These are phyloP conservation scores for Spatulosminthurus flaviceps DNA, from an alignment of 2,888 invertebrate species.

Conservation along the genomic window DNA sequence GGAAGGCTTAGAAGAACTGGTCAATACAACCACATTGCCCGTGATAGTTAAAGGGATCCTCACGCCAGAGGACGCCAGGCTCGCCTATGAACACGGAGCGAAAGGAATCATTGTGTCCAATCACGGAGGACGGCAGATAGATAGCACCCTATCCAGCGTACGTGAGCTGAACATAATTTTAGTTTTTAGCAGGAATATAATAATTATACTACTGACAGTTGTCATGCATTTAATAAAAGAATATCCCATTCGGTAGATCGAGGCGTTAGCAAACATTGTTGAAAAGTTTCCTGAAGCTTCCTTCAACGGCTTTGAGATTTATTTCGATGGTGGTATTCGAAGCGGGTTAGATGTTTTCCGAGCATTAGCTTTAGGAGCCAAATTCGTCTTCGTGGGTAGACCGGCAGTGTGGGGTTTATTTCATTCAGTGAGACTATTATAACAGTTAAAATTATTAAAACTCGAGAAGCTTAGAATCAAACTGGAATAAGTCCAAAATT, in stretches of 20 bases:
- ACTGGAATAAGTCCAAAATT: too few species aligned
- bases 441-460: neutral
- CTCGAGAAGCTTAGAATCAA: too few species aligned
- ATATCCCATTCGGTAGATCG: too few species aligned
- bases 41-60: slow-evolving; percentile 87
- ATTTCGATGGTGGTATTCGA: slow-evolving; percentile 85
- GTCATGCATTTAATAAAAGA: too few species aligned
- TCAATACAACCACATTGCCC: slow-evolving; percentile 77
- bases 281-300: slow-evolving; percentile 68
- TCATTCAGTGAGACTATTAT: slow-evolving; percentile 32
- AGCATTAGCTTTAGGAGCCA: slow-evolving; percentile 89
- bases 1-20: neutral
- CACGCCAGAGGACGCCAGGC: slow-evolving; percentile 83
- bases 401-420: slow-evolving; percentile 32
- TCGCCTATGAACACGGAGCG: slow-evolving; percentile 78
- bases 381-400: slow-evolving; percentile 72
- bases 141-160: slow-evolving; percentile 83
- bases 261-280: slow-evolving; percentile 81
- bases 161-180: too few species aligned
- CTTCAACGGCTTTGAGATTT: slow-evolving; percentile 73
- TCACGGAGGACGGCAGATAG: slow-evolving; percentile 91
- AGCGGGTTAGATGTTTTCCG: slow-evolving; percentile 90
- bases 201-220: neutral
- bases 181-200: too few species aligned
- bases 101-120: slow-evolving; percentile 89